Evolutionary conservation across 2,797 vertebrate species (phyloP).

Genomic region (Heliangelus exortis): DNA sequence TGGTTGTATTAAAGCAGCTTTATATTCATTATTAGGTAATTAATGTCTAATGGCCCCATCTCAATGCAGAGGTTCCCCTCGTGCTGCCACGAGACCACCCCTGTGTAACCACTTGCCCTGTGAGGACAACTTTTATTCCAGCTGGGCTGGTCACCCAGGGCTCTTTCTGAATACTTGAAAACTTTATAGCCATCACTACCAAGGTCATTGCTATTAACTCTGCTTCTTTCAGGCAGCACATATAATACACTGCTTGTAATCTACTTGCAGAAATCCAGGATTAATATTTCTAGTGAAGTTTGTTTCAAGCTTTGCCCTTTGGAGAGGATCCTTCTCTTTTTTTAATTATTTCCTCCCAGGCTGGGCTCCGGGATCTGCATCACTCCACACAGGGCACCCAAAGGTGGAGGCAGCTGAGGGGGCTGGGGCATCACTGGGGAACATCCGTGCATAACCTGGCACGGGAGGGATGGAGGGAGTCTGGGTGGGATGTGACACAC

Average conservation of each 20-base stretch:
- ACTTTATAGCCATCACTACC: background rate
- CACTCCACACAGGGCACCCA: accelerated
- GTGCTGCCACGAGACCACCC: background rate
- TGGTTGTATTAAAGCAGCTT: background rate
- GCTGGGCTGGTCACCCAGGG: background rate
- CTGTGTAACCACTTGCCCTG: accelerated
- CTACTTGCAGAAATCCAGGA: background rate
- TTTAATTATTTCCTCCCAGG: accelerated
- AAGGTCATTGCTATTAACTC: background rate
- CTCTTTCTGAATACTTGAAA: background rate
- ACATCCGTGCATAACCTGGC: accelerated
- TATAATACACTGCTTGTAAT: accelerated
- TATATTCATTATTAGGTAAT: background rate
- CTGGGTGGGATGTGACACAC: background rate
- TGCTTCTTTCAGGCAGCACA: background rate
- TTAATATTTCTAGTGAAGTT: background rate
- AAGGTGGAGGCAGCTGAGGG: background rate
- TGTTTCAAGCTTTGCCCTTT: background rate
- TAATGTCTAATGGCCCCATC: background rate
- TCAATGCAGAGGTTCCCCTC: accelerated
- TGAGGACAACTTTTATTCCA: background rate
- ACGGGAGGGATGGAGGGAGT: background rate
- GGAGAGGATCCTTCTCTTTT: background rate
- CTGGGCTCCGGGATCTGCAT: background rate
- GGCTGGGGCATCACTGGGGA: background rate